Evolutionary conservation across 2,888 invertebrate species (phyloP), one percentile per base, ranked within the genome.

Genomic region (Euplagia quadripunctaria): DNA sequence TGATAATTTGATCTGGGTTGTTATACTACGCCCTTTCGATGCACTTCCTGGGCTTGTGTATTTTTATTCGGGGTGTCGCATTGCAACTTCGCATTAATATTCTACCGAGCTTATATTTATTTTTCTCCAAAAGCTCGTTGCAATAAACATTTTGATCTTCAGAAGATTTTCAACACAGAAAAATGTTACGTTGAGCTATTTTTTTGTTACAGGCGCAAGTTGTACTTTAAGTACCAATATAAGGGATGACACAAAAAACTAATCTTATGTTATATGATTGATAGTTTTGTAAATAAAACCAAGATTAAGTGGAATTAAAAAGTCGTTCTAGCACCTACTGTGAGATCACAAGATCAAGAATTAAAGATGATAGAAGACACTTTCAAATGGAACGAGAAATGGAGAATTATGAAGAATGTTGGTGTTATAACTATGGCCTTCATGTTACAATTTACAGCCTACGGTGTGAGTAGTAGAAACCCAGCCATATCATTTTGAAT

Each of bases 361-460:
- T 52, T 16, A 5, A 67, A 69, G 9, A 69, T 49, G 69, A 63
- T 61, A 14, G 43, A 43, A 58, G 4, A 68, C 52, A 58, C 7
- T 20, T 42, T 49, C 31, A 84, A 88, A 74, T 87, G 92, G 2
- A 79, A 75, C 9, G 91, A 92, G 81, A 93, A 91, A 9, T 92
- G 93, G 93, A 85, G 94, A 65, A 94, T 95, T 58, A 74, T 93
- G 80, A 94, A 94, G 83, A 96, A 96, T 82, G 93, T 95, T 17
- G 89, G 95, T 55, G 83, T 95, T 76, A 92, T 97, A 83, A 97
- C 97, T 77, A 71, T 97, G 6, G 97, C 97, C 6, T 97, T 97
- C 88, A 96, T 97, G 92, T 95, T 97, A 83, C 96, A 97, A 63
- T 96, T 97, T 88, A 97, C 97, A 0, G 97, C 97, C 6, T 97